A percentile compares a stretch with the other conserved stretches of the same genome.
These are phyloP conservation scores for Caenorhabditis wallacei DNA, from an alignment of 2,888 invertebrate genomes.

Conservation along the genomic window DNA sequence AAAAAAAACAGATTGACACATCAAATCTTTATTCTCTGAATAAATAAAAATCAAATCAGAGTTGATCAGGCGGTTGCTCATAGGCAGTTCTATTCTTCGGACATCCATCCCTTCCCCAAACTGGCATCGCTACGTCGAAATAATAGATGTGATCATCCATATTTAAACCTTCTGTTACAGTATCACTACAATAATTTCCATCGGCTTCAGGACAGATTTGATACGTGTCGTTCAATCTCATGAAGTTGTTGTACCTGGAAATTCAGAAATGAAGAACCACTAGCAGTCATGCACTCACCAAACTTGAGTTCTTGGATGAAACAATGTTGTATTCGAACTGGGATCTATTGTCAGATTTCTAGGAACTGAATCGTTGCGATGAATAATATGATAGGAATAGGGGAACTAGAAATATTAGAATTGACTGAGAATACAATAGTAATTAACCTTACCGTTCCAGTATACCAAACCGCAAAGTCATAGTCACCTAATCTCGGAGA, in stretches of 20 bases:
- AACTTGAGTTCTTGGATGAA: constrained; percentile 46
- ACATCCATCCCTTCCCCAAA: constrained; percentile 60
- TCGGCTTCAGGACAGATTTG: constrained; percentile 54
- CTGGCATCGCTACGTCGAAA: constrained; percentile 40
- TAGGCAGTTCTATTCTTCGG: constrained; percentile 46
- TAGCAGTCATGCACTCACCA: constrained; percentile 25
- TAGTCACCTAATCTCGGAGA: constrained; percentile 26
- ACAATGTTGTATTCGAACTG: constrained; percentile 32
- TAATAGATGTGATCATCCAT: constrained; percentile 39
- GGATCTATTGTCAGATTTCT: constrained; percentile 5
- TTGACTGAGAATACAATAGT: no score
- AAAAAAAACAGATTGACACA: no score
- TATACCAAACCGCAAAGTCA: constrained; percentile 45
- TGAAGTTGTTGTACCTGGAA: constrained; percentile 53
- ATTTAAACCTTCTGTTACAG: not conserved
- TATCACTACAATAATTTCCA: constrained; percentile 43
- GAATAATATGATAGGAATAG: constrained; percentile 50
- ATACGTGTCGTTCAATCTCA: constrained; percentile 31
- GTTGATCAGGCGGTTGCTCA: constrained; percentile 50
- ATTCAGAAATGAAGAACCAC: not conserved
- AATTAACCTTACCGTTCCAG: constrained; percentile 37
- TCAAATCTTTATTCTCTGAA: no score
- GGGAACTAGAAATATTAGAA: constrained; percentile 40
- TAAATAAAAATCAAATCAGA: not conserved
- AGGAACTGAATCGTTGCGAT: constrained; percentile 24